These are phyloP conservation scores for Leiothrix lutea DNA, from an alignment of 2,113 vertebrate species.

Conservation along the genomic window DNA sequence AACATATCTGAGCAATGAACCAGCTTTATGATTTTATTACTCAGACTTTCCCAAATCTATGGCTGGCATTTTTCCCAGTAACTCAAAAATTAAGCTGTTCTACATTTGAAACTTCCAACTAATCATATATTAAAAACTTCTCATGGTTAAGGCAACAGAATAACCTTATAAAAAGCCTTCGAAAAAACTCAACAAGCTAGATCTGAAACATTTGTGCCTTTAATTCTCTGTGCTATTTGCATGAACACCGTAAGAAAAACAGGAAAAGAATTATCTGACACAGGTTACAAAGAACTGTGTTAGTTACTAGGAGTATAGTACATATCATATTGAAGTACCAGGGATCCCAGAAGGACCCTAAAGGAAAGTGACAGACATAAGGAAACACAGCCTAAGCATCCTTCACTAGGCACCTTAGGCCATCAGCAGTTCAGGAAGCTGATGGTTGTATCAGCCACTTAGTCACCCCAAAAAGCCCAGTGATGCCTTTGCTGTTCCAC, in stretches of 20 bases:
- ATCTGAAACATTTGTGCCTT: background rate
- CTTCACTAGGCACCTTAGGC: background rate
- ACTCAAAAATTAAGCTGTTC: background rate
- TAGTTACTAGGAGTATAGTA: background rate
- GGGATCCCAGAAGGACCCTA: background rate
- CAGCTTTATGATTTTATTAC: conserved; percentile 17
- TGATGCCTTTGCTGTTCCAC: background rate
- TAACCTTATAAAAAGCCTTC: background rate
- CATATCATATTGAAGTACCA: background rate
- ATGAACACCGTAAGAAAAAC: background rate
- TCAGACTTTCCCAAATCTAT: conserved; percentile 19
- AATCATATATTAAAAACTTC: background rate
- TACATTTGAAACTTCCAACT: background rate
- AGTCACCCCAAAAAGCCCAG: background rate
- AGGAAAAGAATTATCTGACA: background rate
- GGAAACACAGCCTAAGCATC: background rate
- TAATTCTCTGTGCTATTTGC: background rate
- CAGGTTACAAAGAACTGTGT: background rate
- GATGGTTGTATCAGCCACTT: background rate
- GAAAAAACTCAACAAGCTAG: background rate
- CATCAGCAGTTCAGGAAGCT: background rate
- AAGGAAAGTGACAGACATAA: background rate
- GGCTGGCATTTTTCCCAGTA: background rate
- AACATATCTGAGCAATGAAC: conserved; percentile 1
- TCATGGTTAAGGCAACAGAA: background rate